phyloP scores from a whole-genome alignment of 2,888 invertebrate genomes.

The Dynastes tityus region DNA sequence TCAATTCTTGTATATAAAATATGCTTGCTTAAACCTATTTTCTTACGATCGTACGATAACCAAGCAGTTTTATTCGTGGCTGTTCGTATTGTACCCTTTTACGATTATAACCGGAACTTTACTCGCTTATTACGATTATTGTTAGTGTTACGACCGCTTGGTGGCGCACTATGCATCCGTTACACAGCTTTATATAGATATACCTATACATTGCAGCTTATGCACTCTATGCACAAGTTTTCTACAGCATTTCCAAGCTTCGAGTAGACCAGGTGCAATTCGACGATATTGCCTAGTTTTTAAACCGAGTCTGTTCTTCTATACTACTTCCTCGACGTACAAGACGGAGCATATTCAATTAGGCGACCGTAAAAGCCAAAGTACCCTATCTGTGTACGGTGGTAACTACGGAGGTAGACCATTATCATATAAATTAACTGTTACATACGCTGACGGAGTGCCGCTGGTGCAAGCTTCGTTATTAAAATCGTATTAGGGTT shows the following conservation, averaged over 20 bases:
- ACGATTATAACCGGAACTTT: neutral
- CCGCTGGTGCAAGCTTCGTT: neutral
- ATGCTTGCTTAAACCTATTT: too few species aligned
- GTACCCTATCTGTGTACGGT: neutral
- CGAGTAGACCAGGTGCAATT: too few species aligned
- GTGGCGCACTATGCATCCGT: neutral
- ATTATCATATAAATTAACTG: slow-evolving; percentile 39
- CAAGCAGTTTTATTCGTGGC: too few species aligned
- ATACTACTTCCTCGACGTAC: neutral
- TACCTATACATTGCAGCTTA: neutral
- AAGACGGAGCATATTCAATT: slow-evolving; percentile 5
- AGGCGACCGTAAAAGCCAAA: neutral
- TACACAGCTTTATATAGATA: neutral
- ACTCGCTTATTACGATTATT: slow-evolving; percentile 8
- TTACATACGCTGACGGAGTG: slow-evolving; percentile 2
- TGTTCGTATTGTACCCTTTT: too few species aligned
- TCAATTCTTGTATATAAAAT: too few species aligned
- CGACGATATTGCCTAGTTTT: too few species aligned
- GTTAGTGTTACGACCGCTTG: neutral
- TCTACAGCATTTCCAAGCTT: too few species aligned
- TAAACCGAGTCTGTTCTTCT: neutral
- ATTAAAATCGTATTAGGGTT: slow-evolving; percentile 11
- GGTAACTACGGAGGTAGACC: slow-evolving; percentile 3
- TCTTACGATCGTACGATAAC: too few species aligned
- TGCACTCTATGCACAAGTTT: too few species aligned